Percentiles rank a stretch among this genome's conserved stretches.
phyloP scores from a whole-genome alignment of 2,888 invertebrate genomes.

The Brachycybe producta region DNA sequence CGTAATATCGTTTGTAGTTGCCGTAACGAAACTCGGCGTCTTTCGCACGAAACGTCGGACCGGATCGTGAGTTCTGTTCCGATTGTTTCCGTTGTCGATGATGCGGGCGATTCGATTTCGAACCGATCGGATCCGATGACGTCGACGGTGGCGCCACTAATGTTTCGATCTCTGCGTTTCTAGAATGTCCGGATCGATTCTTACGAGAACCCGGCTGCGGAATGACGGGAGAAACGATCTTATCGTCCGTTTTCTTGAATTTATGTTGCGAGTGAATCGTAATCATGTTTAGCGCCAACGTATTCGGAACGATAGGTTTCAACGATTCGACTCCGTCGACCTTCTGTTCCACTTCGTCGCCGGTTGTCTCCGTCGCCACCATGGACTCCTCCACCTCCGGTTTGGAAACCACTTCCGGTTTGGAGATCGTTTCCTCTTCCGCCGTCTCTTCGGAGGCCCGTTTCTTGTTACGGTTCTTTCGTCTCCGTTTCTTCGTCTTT shows the following conservation, averaged over 20 bases:
- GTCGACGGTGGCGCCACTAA: background rate
- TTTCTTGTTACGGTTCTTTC: constrained; percentile 24
- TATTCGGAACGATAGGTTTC: background rate
- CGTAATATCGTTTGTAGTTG: constrained; percentile 94
- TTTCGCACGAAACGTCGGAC: constrained; percentile 64
- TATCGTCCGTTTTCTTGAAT: constrained; percentile 46
- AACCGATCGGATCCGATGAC: too few relatives aligned
- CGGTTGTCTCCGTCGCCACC: background rate
- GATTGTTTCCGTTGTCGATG: too few relatives aligned
- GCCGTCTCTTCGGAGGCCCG: constrained; percentile 1
- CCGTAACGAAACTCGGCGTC: constrained; percentile 80
- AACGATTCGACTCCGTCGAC: constrained; percentile 12
- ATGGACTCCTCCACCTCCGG: background rate
- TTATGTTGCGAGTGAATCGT: background rate
- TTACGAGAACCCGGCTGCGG: constrained; percentile 57
- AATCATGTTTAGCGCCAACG: background rate
- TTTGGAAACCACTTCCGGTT: background rate
- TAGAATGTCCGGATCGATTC: constrained; percentile 17
- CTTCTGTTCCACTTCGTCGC: constrained; percentile 17
- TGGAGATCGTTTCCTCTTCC: background rate
- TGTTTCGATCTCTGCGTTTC: background rate
- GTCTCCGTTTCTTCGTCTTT: constrained; percentile 24
- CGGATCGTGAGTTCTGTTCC: background rate
- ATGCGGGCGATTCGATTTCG: too few relatives aligned
- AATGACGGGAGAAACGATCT: constrained; percentile 82